Conservation (phyloP, 2,888 invertebrate species). For the Pristionchus exspectatus region DNA sequence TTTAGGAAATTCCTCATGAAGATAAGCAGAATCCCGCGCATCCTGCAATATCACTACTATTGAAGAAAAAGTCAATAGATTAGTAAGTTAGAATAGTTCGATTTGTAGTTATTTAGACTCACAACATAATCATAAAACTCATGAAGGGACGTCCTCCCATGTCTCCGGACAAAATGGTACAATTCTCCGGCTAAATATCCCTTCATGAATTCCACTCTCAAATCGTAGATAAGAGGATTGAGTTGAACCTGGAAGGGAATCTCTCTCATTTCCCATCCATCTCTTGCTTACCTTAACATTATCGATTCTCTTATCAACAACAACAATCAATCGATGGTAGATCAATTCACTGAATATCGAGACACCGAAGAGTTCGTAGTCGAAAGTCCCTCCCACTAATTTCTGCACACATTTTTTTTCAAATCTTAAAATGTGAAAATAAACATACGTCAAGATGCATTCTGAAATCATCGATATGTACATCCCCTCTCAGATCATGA, state of each 20-base stretch:
- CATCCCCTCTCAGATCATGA: neutral
- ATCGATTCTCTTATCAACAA: neutral
- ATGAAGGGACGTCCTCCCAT: neutral
- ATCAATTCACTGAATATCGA: neutral
- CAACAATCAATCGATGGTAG: conserved; percentile 7
- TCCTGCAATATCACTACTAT: neutral
- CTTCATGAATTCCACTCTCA: neutral
- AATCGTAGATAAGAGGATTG: neutral
- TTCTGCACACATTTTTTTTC: neutral
- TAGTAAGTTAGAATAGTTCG: neutral
- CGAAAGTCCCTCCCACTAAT: neutral
- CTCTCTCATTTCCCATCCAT: neutral
- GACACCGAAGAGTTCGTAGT: conserved; percentile 1
- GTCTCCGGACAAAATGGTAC: neutral
- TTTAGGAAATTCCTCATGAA: conserved; percentile 12
- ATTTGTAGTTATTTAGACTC: neutral
- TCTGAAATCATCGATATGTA: neutral
- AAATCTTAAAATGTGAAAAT: neutral
- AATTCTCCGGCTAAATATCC: neutral
- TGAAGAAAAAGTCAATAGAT: neutral
- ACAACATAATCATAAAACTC: neutral
- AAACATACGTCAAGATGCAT: neutral
- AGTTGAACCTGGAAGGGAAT: neutral
- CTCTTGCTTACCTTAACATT: neutral
- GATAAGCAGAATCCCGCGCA: neutral